Evolutionary conservation across 2,113 vertebrate genomes (phyloP), one percentile per base, ranked within the genome.

Genomic region (Chlorodrepanis virens): DNA sequence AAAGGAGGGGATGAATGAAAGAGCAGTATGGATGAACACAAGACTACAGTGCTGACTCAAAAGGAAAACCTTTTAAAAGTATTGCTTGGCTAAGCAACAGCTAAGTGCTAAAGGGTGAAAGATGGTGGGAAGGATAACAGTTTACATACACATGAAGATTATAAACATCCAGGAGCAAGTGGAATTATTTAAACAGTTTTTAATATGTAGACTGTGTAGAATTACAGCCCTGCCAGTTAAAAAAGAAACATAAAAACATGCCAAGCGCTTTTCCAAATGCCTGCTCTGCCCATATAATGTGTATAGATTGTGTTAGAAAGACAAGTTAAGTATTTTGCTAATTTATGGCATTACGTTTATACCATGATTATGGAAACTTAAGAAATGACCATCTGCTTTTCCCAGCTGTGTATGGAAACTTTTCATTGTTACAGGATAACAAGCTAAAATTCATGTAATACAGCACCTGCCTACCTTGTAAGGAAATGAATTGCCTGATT

Each of bases 221-320:
- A 94, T 85, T 93, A 88, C 39, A 95, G 75, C 39, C 80, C 80
- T 96, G 40, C 50, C 96, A 96, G 67, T 54, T 83, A 88, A 77
- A 88, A 92, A 89, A 74, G 21, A 86, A 93, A 57, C 35, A 70
- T 22, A 83, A 67, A 84, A 93, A 52, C n/a, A 72, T 3, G 14
- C 15, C 71, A 94, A 83, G 50, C 24, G 74, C 57, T 91, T 88
- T 86, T 69, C 78, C 40, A 90, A 83, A 94, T 71, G 50, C 63
- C 53, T 78, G 47, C 67, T 96, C 88, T 97, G 89, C 93, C 83
- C 35, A 31, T 83, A 77, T 79, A 94, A 91, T 19, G 35, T 72
- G 21, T 75, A 52, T 44, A 93, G 80, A 97, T 87, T 94, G 74
- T 83, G 16, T 64, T 92, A 77, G 92, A 90, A 96, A 64, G 64